Evolutionary conservation across 2,888 invertebrate genomes (phyloP).

Genomic region (Ganaspis brasiliensis): DNA sequence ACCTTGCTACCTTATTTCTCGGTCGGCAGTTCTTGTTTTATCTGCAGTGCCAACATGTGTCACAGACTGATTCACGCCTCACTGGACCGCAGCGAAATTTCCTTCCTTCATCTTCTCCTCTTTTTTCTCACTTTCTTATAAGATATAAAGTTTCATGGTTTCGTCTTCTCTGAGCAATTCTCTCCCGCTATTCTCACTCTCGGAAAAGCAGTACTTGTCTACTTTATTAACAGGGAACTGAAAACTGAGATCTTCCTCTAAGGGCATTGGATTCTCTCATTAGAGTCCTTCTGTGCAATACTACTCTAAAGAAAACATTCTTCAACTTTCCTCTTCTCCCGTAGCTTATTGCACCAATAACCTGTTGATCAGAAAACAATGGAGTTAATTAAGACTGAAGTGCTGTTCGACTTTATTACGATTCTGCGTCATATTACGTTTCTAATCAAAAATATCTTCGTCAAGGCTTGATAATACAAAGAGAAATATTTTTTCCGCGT

Average conservation of each 20-base stretch:
- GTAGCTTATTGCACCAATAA: conserved; percentile 37
- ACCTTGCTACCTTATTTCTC: conserved; percentile 26
- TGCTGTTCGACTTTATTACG: conserved; percentile 1
- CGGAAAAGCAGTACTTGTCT: neutral
- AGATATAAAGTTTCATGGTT: conserved; percentile 11
- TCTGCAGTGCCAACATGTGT: conserved; percentile 30
- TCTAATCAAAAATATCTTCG: neutral
- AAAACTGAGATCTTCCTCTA: conserved; percentile 2
- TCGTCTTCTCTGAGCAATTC: neutral
- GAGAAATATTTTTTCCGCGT: neutral
- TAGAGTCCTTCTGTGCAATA: neutral
- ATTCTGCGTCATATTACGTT: neutral
- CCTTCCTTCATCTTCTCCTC: neutral
- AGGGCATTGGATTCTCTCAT: conserved; percentile 6
- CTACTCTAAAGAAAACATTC: conserved; percentile 31
- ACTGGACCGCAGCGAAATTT: conserved; percentile 20
- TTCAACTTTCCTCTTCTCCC: conserved; percentile 13
- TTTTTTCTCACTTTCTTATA: neutral
- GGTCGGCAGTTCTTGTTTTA: conserved; percentile 37
- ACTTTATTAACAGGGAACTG: conserved; percentile 26
- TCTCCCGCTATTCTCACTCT: neutral
- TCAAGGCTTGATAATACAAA: too few species aligned
- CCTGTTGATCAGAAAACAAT: conserved; percentile 34
- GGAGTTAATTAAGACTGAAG: conserved; percentile 17
- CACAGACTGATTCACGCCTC: conserved; percentile 27